A percentile compares a stretch with the other conserved stretches of the same genome.
Conservation (phyloP, 37 sponge, comb jelly and placozoan genomes). For the Halisarca cf. caerulea region DNA sequence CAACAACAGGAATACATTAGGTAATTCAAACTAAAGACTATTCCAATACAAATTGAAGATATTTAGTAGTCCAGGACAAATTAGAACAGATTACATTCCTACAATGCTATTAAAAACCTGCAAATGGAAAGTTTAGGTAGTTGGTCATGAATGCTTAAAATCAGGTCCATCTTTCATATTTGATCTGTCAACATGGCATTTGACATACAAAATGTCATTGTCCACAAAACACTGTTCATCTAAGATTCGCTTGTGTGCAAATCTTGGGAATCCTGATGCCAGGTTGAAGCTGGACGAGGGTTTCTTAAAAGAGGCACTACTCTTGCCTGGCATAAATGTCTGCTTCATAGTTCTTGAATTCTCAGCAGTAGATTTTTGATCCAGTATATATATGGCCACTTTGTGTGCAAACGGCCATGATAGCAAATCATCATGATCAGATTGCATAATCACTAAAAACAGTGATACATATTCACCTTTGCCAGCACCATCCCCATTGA, state of each 20-base stretch:
- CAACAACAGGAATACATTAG: too few species aligned
- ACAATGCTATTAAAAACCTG: not conserved
- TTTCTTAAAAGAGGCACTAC: constrained; percentile 56
- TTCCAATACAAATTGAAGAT: too few species aligned
- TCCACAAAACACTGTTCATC: constrained; percentile 17
- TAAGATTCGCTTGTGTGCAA: constrained; percentile 28
- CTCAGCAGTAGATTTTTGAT: constrained; percentile 32
- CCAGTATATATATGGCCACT: constrained; percentile 36
- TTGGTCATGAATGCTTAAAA: not conserved
- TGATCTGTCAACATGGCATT: not conserved
- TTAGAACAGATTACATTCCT: not conserved
- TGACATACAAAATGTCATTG: constrained; percentile 55
- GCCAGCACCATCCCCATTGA: constrained; percentile 66
- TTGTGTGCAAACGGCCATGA: constrained; percentile 57
- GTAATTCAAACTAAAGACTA: too few species aligned
- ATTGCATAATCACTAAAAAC: constrained; percentile 61
- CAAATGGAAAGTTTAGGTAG: not conserved
- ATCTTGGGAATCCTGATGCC: constrained; percentile 65
- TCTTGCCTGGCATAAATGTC: constrained; percentile 46
- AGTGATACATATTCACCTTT: constrained; percentile 63
- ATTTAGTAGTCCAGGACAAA: too few species aligned
- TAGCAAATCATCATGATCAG: constrained; percentile 67
- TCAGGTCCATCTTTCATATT: constrained; percentile 4
- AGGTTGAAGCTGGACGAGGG: constrained; percentile 60
- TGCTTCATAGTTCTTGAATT: constrained; percentile 26